Evolutionary conservation across 2,797 vertebrate species (phyloP), one percentile per base, ranked within the genome.

Genomic region (Ctenosaura bakeri): DNA sequence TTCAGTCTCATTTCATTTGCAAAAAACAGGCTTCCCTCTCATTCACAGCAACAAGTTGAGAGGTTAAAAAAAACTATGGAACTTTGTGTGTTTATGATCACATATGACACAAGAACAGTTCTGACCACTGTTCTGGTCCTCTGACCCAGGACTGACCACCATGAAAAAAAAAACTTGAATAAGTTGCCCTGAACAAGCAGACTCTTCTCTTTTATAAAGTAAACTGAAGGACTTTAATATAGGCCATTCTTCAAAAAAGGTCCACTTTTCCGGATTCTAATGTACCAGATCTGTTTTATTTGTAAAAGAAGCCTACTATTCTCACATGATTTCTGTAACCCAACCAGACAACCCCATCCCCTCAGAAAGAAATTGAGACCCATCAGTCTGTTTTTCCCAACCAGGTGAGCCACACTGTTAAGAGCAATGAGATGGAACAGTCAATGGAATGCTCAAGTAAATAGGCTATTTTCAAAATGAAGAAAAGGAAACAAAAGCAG

Each of bases 401-500:
- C 50, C 24, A 3, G 46, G 29, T 6, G 42, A 83, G 35, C 32
- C 5, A 22, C 5, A 88, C 6, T 32, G 86, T n/a, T 87, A 80
- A 79, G 81, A 89, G 71, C 64, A 80, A 73, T 76, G 88, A 38
- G 0, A 91, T 5, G 52, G 12, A 79, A 10, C 29, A 62, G 62
- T 59, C 73, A 69, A 56, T 84, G 42, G 5, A 0, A 87, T 42
- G 89, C 7, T 32, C 42, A 0, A 82, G 24, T 12, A 6, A 83
- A 87, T 8, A 88, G 79, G 26, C 24, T 4, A 16, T 6, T 35
- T 22, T 1, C 46, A 54, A 87, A 90, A 90, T 26, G 50, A 66
- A 85, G 73, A 78, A 8, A 84, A 78, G n/a, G 62, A 76, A 42
- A 80, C 71, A 6, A 32, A 8, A 83, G 54, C 32, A 82, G 90